Evolutionary conservation across 1,140 invertebrate genomes (phyloP).

Genomic region (Ectropis grisescens): DNA sequence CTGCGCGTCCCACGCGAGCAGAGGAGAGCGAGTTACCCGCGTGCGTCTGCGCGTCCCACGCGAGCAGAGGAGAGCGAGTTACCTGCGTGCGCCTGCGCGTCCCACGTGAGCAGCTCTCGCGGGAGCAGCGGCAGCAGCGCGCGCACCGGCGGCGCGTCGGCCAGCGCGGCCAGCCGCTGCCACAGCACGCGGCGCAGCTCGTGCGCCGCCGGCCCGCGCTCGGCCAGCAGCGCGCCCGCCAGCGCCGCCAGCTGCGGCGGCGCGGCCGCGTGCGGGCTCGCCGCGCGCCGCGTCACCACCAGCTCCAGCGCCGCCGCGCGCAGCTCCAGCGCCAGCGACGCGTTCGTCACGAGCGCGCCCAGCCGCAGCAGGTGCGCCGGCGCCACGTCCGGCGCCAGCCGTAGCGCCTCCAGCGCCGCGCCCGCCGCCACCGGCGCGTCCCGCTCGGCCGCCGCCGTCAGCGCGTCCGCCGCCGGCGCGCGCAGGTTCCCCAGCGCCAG

Average conservation of each 20-base stretch:
- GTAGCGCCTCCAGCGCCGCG: slow-evolving; percentile 4
- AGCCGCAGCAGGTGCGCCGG: slow-evolving; percentile 14
- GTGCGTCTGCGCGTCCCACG: no score
- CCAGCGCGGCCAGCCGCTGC: slow-evolving; percentile 20
- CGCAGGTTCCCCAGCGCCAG: slow-evolving; percentile 32
- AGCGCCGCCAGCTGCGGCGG: slow-evolving; percentile 9
- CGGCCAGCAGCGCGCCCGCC: slow-evolving; percentile 8
- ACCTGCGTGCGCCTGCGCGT: slow-evolving; percentile 17
- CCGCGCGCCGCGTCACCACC: no score
- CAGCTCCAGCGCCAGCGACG: slow-evolving; percentile 12
- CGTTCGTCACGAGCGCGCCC: slow-evolving; percentile 11
- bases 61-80: no score
- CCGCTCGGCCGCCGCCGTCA: slow-evolving; percentile 22
- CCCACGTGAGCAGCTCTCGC: slow-evolving; percentile 14
- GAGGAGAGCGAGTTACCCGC: no score
- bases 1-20: no score
- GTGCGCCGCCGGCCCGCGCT: slow-evolving; percentile 10
- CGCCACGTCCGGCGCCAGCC: slow-evolving; percentile 9
- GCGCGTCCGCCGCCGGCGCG: slow-evolving; percentile 18
- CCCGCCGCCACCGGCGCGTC: slow-evolving; percentile 4
- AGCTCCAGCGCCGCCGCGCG: slow-evolving; percentile 36
- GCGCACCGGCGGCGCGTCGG: slow-evolving; percentile 7
- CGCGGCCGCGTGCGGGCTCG: slow-evolving; percentile 9
- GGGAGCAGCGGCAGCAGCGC: slow-evolving; percentile 12
- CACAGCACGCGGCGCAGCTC: slow-evolving; percentile 28